Percentiles rank a stretch among this genome's conserved stretches.
Conservation (phyloP, 1,140 invertebrate species). For the Eupristina koningsbergeri region DNA sequence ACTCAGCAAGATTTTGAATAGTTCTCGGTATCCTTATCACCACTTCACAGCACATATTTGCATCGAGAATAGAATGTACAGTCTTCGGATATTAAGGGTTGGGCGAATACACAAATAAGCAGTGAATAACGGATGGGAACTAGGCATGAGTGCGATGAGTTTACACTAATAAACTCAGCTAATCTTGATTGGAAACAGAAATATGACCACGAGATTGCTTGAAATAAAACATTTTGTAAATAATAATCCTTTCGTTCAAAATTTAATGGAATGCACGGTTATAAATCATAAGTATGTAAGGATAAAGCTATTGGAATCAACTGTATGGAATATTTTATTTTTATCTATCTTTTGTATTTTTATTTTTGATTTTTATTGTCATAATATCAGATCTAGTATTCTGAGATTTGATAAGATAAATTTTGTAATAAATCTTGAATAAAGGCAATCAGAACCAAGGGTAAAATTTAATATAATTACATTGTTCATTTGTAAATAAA, state of each 20-base stretch:
- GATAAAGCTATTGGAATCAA: neutral
- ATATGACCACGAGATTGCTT: neutral
- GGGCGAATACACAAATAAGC: neutral
- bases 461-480: too few species aligned
- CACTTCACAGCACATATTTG: neutral
- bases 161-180: neutral
- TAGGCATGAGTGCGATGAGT: neutral
- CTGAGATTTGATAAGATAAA: neutral
- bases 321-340: neutral
- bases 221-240: neutral
- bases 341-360: too few species aligned
- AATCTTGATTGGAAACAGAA: neutral
- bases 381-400: neutral
- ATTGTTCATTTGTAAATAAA: too few species aligned
- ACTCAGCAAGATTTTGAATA: neutral
- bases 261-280: neutral
- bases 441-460: too few species aligned
- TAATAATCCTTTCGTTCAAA: neutral
- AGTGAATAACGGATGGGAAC: conserved; percentile 2
- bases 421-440: neutral
- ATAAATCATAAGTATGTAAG: neutral
- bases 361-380: neutral
- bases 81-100: neutral
- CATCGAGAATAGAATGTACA: neutral
- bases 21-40: neutral